Evolutionary conservation across 2,888 invertebrate genomes (phyloP).

Genomic region (Ellobium chinense): DNA sequence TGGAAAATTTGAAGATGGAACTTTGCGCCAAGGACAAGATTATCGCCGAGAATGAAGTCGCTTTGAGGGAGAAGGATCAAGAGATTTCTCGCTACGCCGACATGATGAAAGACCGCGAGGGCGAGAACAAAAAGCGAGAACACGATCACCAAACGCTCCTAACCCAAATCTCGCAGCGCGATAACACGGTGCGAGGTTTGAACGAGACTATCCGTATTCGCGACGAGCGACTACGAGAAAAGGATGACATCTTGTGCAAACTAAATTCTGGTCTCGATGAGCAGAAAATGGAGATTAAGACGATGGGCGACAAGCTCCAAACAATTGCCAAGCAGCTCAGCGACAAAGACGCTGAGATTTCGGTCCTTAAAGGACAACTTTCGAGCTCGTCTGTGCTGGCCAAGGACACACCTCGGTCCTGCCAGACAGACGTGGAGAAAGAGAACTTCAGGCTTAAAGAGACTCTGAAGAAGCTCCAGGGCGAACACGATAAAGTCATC

Average conservation of each 20-base stretch:
- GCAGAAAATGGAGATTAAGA: constrained; percentile 60
- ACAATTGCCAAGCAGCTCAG: constrained; percentile 61
- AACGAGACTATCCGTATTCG: constrained; percentile 65
- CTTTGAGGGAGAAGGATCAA: constrained; percentile 58
- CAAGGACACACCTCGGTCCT: constrained; percentile 8
- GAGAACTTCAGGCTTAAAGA: constrained; percentile 64
- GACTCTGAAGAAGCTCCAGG: constrained; percentile 61
- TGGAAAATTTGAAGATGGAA: constrained; percentile 57
- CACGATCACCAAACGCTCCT: constrained; percentile 63
- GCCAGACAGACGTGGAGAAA: constrained; percentile 64
- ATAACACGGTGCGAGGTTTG: constrained; percentile 64
- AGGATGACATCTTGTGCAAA: constrained; percentile 55
- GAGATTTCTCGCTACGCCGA: constrained; percentile 64
- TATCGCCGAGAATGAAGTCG: constrained; percentile 59
- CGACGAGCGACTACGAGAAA: constrained; percentile 75
- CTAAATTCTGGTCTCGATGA: constrained; percentile 45
- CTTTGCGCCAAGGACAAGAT: constrained; percentile 64
- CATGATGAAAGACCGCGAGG: constrained; percentile 65
- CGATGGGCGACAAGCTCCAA: constrained; percentile 66
- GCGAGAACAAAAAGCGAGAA: constrained; percentile 60
- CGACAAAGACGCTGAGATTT: constrained; percentile 62
- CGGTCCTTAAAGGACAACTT: constrained; percentile 56
- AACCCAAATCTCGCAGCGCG: constrained; percentile 68
- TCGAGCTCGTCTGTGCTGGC: constrained; percentile 41
- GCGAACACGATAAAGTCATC: constrained; percentile 65